Evolutionary conservation across 2,797 vertebrate genomes (phyloP), one percentile per base, ranked within the genome.

Genomic region (Morus bassanus): DNA sequence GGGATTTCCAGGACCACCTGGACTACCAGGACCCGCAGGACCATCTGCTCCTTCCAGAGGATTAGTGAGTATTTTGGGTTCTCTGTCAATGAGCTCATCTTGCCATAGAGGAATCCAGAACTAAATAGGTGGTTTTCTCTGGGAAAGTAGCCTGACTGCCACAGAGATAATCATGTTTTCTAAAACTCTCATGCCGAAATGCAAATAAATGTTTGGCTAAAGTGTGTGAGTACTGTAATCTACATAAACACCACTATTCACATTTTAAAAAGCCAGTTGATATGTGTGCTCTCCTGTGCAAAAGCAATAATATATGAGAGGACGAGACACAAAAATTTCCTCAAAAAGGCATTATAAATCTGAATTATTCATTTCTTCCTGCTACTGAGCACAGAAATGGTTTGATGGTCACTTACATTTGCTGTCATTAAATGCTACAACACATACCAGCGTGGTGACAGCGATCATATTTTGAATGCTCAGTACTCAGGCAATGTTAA

Each of bases 1-100:
- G 57, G 98, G 98, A 65, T 76, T 97, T 8, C 98, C 98, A 41
- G 99, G 99, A 31, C 98, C 90, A 18, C 98, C 98, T 5, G 99
- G 98, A 11, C 98, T 96, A 51, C 98, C 98, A 45, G 98, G 98
- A 91, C 97, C 96, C 3, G 24, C 98, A 65, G 98, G 98, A 46
- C 97, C 73, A 50, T 45, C 96, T 16, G 93, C 65, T 90, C 87
- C 97, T 84, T 50, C 94, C 33, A 67, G 54, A 85, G 87, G 53
- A 94, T 84, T 57, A 61, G 97, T 98, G 76, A 98, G 98, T 95
- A 75, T 85, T 81, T 59, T 39, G 25, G 21, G 11, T 28, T 80
- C 64, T 70, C 72, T 93, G n/a, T 56, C 68, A 75, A 17, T 11
- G 18, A 74, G 16, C 22, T 68, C 5, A 2, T 11, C 25, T 91